These are phyloP conservation scores for Chloroclysta siterata DNA, from an alignment of 2,888 invertebrate species.

Conservation along the genomic window DNA sequence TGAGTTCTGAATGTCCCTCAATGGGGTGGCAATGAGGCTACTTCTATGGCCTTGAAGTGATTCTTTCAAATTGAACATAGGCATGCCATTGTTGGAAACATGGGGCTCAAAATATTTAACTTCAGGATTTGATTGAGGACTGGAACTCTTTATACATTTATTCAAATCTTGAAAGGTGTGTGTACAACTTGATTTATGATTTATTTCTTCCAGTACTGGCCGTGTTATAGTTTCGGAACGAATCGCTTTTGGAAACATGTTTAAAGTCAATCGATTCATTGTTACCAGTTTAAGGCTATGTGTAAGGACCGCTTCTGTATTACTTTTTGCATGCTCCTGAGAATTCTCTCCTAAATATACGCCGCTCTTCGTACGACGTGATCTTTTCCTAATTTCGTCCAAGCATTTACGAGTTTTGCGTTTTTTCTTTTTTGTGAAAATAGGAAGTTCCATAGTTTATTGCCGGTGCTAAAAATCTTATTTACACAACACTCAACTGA, in stretches of 20 bases:
- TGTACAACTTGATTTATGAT: conserved; percentile 41
- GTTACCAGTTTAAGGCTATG: conserved; percentile 50
- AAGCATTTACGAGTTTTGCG: conserved; percentile 68
- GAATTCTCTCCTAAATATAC: conserved; percentile 16
- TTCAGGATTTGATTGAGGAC: conserved; percentile 6
- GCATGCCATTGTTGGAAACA: conserved; percentile 14
- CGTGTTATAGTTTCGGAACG: conserved; percentile 72
- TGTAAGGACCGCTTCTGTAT: conserved; percentile 7
- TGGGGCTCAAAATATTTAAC: neutral
- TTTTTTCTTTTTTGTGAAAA: conserved; percentile 52
- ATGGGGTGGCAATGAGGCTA: neutral
- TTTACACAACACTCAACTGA: no score
- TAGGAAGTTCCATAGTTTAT: conserved; percentile 15
- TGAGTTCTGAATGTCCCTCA: neutral
- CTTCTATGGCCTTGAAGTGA: conserved; percentile 2
- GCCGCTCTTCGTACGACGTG: conserved; percentile 40
- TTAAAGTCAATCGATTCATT: conserved; percentile 63
- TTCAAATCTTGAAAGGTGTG: conserved; percentile 35
- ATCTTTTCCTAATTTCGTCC: conserved; percentile 68
- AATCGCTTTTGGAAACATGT: conserved; percentile 66
- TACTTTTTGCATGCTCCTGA: conserved; percentile 37
- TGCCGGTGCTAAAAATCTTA: no score
- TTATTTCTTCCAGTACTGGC: conserved; percentile 51
- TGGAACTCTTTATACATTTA: conserved; percentile 24
- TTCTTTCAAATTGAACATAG: conserved; percentile 17